Evolutionary conservation across 2,113 vertebrate species (phyloP).

Genomic region (Cyphomyrus discorhynchus): DNA sequence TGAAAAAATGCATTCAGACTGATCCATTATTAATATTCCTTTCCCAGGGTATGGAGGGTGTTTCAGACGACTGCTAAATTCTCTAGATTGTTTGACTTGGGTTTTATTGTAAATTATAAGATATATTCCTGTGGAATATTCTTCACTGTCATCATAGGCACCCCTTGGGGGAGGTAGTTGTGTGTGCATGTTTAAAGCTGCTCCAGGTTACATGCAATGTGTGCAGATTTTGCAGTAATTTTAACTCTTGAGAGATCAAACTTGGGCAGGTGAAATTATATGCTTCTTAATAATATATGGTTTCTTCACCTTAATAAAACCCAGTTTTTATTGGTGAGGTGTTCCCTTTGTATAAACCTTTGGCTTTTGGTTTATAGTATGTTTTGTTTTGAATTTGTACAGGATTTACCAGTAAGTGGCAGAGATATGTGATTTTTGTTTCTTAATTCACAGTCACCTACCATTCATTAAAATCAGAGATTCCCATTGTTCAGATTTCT

Average conservation of each 20-base stretch:
- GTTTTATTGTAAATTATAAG: not conserved
- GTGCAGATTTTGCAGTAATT: not conserved
- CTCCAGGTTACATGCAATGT: not conserved
- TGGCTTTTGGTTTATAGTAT: not conserved
- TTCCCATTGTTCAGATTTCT: not conserved
- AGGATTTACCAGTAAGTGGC: not conserved
- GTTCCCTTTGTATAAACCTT: not conserved
- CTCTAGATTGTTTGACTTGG: not conserved
- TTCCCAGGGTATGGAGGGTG: not conserved
- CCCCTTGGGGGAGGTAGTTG: not conserved
- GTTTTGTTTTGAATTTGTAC: not conserved
- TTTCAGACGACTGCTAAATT: not conserved
- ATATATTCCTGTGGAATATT: not conserved
- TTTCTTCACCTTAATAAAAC: constrained; percentile 3
- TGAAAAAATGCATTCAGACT: not conserved
- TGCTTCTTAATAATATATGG: not conserved
- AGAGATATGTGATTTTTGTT: not conserved
- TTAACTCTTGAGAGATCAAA: not conserved
- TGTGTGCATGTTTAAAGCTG: not conserved
- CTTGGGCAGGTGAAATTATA: not conserved
- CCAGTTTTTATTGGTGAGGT: not conserved
- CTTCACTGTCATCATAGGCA: not conserved
- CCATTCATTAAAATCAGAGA: not conserved
- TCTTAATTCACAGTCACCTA: not conserved
- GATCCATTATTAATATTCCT: not conserved